Conservation (phyloP, 2,797 vertebrate species). For the Pangasius djambal region DNA sequence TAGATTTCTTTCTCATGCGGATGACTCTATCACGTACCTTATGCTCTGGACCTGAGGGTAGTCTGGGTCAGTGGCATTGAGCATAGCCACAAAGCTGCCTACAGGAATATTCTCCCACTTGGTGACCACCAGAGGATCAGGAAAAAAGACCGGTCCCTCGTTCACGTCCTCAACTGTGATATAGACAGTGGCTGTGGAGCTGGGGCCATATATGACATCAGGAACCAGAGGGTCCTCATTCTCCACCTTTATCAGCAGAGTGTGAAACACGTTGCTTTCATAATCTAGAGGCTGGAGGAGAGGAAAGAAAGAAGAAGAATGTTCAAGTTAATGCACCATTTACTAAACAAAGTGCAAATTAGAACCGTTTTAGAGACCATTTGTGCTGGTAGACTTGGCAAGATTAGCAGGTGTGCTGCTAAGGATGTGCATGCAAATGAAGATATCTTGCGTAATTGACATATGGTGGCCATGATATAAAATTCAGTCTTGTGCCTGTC, state of each 20-base stretch:
- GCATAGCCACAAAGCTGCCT: constrained; percentile 86
- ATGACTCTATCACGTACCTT: constrained; percentile 76
- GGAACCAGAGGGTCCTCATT: constrained; percentile 91
- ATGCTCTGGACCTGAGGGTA: constrained; percentile 88
- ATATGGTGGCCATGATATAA: not conserved
- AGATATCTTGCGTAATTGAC: not conserved
- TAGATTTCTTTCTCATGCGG: not conserved
- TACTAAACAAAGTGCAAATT: not conserved
- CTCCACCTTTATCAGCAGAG: constrained; percentile 90
- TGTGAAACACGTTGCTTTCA: constrained; percentile 86
- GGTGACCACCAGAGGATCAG: constrained; percentile 87
- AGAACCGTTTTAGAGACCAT: not conserved
- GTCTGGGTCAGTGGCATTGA: constrained; percentile 94
- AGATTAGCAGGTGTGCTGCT: not conserved
- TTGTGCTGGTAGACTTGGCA: constrained; percentile 3
- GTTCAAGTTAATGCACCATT: not conserved
- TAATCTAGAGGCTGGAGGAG: constrained; percentile 87
- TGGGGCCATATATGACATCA: constrained; percentile 85
- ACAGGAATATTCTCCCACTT: constrained; percentile 86
- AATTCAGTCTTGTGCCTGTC: not conserved
- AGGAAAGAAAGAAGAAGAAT: not conserved
- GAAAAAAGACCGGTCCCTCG: constrained; percentile 92
- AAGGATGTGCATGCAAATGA: not conserved
- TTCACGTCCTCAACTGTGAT: constrained; percentile 90
- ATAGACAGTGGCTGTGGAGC: constrained; percentile 91